A percentile compares a stretch with the other conserved stretches of the same genome.
Evolutionary conservation across 2,797 vertebrate species (phyloP).

Genomic region (Pseudochromis fuscus): DNA sequence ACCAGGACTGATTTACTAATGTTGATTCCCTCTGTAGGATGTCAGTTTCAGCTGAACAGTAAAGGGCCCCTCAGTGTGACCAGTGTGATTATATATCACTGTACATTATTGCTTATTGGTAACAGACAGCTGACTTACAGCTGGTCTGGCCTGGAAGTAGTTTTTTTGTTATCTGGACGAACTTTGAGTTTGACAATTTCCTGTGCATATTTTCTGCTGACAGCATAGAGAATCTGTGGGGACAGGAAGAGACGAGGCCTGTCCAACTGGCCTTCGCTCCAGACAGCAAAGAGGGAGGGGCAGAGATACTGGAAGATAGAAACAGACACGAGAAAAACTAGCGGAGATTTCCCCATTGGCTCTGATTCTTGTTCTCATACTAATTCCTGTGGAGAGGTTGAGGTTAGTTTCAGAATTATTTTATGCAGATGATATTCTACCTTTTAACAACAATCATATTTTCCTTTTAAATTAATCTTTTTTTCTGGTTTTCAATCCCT

Average conservation of each 20-base stretch:
- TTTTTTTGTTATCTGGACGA: conserved; percentile 51
- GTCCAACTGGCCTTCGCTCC: conserved; percentile 67
- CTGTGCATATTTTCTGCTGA: conserved; percentile 60
- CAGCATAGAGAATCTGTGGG: conserved; percentile 43
- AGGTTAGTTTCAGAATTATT: background rate
- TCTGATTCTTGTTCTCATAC: conserved; percentile 18
- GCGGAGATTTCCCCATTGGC: background rate
- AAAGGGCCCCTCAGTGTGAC: conserved; percentile 11
- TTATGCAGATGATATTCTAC: background rate
- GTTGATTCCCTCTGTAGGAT: conserved; percentile 64
- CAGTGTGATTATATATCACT: conserved; percentile 22
- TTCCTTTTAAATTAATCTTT: background rate
- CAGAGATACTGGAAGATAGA: conserved; percentile 23
- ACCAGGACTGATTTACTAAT: conserved; percentile 56
- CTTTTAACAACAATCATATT: background rate
- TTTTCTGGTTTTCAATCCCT: conserved; percentile 11
- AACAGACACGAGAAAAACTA: conserved; percentile 9
- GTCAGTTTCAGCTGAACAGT: conserved; percentile 72
- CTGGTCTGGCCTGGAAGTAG: conserved; percentile 45
- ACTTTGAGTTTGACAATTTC: conserved; percentile 65
- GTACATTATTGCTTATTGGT: conserved; percentile 13
- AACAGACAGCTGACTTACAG: conserved; percentile 36
- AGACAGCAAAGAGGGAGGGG: conserved; percentile 54
- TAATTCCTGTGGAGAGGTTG: conserved; percentile 45
- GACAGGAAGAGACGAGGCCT: conserved; percentile 55